Conservation (phyloP, 2,888 invertebrate species). For the Cephonodes hylas region DNA sequence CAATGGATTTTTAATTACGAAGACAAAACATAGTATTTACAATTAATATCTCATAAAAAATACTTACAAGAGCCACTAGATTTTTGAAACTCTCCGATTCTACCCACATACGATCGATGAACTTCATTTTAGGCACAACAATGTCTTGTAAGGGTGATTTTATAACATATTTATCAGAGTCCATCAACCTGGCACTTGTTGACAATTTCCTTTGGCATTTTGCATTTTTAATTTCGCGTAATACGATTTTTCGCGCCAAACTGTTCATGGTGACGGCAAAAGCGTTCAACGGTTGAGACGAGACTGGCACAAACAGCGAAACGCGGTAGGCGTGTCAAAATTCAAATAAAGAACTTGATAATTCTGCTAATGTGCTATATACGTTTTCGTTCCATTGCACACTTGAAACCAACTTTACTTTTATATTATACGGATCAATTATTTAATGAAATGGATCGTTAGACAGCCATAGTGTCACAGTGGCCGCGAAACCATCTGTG, state of each 20-base stretch:
- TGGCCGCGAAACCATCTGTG: no score
- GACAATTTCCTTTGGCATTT: constrained; percentile 59
- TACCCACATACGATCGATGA: constrained; percentile 61
- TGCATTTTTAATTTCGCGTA: constrained; percentile 58
- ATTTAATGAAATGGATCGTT: no score
- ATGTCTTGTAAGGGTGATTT: constrained; percentile 59
- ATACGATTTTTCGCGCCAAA: constrained; percentile 58
- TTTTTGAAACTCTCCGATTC: constrained; percentile 52
- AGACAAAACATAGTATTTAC: no score
- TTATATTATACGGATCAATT: background rate
- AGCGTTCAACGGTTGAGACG: constrained; percentile 28
- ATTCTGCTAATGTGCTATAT: background rate
- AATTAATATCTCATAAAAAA: no score
- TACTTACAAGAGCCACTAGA: constrained; percentile 67
- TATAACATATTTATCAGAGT: constrained; percentile 55
- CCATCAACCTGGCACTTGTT: constrained; percentile 42
- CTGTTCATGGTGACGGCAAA: constrained; percentile 52
- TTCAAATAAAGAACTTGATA: background rate
- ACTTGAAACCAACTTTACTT: background rate
- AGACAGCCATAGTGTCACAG: no score
- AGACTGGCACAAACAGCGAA: constrained; percentile 36
- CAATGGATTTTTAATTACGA: no score
- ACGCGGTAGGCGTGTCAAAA: background rate
- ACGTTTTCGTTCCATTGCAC: background rate
- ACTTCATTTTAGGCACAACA: constrained; percentile 52